Percentiles rank a stretch among this genome's conserved stretches.
Evolutionary conservation across 2,797 vertebrate genomes (phyloP).

Genomic region (Galago senegalensis): DNA sequence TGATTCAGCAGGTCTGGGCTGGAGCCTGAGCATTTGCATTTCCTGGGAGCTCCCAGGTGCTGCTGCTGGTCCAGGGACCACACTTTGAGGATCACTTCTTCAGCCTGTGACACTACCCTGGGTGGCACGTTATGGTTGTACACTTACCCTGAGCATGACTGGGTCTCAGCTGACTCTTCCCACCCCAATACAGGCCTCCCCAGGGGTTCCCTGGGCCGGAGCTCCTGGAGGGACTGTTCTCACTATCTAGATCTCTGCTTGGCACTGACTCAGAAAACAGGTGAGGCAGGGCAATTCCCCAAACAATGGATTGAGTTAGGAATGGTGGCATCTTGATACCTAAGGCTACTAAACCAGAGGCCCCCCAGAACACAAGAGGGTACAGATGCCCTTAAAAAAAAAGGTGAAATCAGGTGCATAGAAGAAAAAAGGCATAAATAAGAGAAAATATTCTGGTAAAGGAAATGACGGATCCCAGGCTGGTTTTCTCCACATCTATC

Average conservation of each 20-base stretch:
- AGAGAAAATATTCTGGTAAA: neutral
- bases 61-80: neutral
- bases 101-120: neutral
- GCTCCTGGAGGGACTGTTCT: neutral
- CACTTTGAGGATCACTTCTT: neutral
- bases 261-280: neutral
- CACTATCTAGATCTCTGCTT: neutral
- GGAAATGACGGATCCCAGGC: neutral
- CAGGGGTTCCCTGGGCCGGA: neutral
- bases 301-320: rapidly evolving
- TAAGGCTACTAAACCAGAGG: neutral
- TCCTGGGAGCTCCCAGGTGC: neutral
- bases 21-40: neutral
- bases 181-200: neutral
- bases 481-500: rapidly evolving
- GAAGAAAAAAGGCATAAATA: neutral
- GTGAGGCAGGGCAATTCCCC: neutral
- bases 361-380: neutral
- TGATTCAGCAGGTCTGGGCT: neutral
- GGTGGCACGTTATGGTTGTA: neutral
- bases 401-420: rapidly evolving
- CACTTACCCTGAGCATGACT: neutral
- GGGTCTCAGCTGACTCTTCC: neutral
- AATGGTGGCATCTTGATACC: too few relatives aligned
- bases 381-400: neutral